Conservation (phyloP, 2,113 vertebrate genomes). For the Gobiocypris rarus region DNA sequence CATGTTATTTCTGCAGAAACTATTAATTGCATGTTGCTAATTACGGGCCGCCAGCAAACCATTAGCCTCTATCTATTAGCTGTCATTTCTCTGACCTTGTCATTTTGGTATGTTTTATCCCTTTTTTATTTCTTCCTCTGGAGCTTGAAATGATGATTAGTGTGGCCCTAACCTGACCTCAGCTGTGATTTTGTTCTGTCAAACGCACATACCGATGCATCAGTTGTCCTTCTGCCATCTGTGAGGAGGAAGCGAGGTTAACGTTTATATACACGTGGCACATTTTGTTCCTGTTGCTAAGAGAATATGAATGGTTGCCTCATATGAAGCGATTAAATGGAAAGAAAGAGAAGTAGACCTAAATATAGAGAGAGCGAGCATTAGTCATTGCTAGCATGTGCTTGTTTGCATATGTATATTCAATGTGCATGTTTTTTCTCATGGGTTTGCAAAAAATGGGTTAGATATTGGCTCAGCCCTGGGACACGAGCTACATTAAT, state of each 20-base stretch:
- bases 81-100: neutral
- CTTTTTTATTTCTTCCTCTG: neutral
- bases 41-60: neutral
- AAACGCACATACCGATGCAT: constrained; percentile 28
- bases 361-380: neutral
- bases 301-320: neutral
- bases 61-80: constrained; percentile 12
- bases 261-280: neutral
- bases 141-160: constrained; percentile 3
- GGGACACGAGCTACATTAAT: constrained; percentile 15
- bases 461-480: constrained; percentile 11
- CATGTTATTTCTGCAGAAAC: constrained; percentile 15
- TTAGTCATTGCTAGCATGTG: constrained; percentile 16
- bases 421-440: neutral
- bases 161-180: neutral
- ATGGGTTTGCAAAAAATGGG: constrained; percentile 25
- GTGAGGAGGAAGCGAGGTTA: constrained; percentile 29
- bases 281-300: neutral
- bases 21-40: constrained; percentile 45
- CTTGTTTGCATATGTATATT: neutral
- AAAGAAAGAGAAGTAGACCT: neutral
- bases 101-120: neutral
- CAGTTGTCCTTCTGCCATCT: constrained; percentile 14
- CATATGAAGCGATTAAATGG: neutral
- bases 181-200: neutral